Evolutionary conservation across 2,113 vertebrate genomes (phyloP).

Genomic region (Xiphophorus maculatus): DNA sequence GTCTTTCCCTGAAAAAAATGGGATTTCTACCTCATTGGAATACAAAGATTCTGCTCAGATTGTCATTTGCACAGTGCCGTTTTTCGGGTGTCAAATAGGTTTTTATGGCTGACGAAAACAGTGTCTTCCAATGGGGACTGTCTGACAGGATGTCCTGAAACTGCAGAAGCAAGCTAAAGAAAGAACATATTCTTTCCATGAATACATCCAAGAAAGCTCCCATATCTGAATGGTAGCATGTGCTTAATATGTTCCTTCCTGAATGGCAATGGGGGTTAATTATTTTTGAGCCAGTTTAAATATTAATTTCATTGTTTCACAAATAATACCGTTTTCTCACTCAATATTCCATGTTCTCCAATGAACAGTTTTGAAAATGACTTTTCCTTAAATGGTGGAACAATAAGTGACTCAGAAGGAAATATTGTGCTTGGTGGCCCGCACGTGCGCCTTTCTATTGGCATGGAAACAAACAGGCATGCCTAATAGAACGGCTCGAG

Average conservation of each 20-base stretch:
- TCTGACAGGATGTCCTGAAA: conserved; percentile 28
- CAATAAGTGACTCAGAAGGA: conserved; percentile 42
- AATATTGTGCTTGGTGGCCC: conserved; percentile 34
- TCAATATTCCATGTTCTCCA: neutral
- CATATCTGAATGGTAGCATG: neutral
- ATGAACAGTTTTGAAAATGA: conserved; percentile 24
- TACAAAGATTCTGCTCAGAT: conserved; percentile 12
- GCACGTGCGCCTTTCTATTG: conserved; percentile 28
- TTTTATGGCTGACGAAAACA: conserved; percentile 30
- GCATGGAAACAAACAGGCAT: conserved; percentile 53
- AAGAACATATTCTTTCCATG: neutral
- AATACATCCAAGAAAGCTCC: neutral
- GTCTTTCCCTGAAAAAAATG: neutral
- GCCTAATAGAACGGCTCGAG: conserved; percentile 45
- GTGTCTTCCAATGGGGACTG: conserved; percentile 24
- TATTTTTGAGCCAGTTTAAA: too few relatives aligned
- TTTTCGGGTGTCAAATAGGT: conserved; percentile 37
- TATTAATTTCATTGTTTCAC: too few relatives aligned
- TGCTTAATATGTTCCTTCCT: neutral
- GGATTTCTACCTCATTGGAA: neutral
- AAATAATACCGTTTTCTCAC: too few relatives aligned
- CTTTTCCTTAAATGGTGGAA: conserved; percentile 46
- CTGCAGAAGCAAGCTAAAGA: neutral
- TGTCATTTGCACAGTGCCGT: conserved; percentile 30
- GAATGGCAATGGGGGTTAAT: neutral